Conservation (phyloP, 2,888 invertebrate genomes). For the Xanthia togata region DNA sequence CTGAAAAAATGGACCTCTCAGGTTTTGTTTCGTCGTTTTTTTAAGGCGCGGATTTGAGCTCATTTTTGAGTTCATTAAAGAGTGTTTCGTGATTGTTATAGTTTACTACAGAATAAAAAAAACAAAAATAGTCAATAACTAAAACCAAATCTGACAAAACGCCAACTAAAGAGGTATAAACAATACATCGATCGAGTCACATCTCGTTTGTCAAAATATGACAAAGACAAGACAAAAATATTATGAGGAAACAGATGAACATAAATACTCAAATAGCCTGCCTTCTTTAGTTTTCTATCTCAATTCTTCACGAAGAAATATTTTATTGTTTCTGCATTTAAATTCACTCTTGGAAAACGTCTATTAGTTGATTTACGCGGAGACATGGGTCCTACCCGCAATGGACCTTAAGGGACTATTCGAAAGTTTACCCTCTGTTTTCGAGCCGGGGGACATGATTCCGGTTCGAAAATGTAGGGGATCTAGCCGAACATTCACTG, state of each 20-base stretch:
- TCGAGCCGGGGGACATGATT: slow-evolving; percentile 13
- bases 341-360: not conserved
- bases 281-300: not conserved
- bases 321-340: not conserved
- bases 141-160: not conserved
- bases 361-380: not conserved
- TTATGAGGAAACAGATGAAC: not conserved
- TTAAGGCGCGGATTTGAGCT: not conserved
- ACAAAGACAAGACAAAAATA: too few species aligned
- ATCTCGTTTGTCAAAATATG: not conserved
- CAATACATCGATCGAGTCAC: not conserved
- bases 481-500: not conserved
- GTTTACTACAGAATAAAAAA: not conserved
- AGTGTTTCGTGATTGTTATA: not conserved
- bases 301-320: not conserved
- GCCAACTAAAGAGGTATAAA: not conserved
- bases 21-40: not conserved
- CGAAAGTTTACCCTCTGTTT: slow-evolving; percentile 2
- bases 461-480: slow-evolving; percentile 24
- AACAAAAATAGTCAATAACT: not conserved
- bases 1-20: not conserved
- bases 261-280: not conserved
- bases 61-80: not conserved
- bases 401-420: not conserved
- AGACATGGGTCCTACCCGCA: slow-evolving; percentile 11